phyloP scores from a whole-genome alignment of 2,797 vertebrate species.

The Ptychadena robeensis region DNA sequence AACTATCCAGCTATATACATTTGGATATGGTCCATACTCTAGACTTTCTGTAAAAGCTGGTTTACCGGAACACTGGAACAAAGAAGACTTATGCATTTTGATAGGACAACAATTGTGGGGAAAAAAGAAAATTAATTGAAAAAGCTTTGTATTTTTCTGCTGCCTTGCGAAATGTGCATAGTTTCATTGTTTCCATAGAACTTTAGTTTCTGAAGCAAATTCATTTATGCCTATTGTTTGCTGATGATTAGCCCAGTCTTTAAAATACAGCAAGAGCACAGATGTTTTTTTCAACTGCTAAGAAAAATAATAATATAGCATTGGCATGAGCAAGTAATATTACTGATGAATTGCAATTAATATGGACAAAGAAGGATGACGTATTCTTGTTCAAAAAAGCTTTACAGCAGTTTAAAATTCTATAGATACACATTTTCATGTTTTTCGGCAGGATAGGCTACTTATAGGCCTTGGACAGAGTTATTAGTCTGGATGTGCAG shows the following conservation, averaged over 20 bases:
- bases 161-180: slow-evolving; percentile 46
- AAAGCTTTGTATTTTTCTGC: slow-evolving; percentile 40
- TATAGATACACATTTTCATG: neutral
- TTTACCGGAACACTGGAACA: slow-evolving; percentile 8
- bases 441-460: slow-evolving; percentile 25
- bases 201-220: slow-evolving; percentile 38
- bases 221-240: slow-evolving; percentile 58
- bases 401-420: slow-evolving; percentile 29
- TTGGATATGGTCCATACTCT: neutral
- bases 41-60: neutral
- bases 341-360: slow-evolving; percentile 57
- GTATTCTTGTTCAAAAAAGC: slow-evolving; percentile 9
- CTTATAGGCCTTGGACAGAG: slow-evolving; percentile 17
- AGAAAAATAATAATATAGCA: slow-evolving; percentile 52
- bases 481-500: slow-evolving; percentile 23
- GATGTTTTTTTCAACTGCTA: slow-evolving; percentile 46
- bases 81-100: neutral
- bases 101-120: slow-evolving; percentile 10
- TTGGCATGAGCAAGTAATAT: slow-evolving; percentile 49
- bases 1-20: no score
- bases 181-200: slow-evolving; percentile 52
- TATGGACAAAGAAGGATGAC: slow-evolving; percentile 55
- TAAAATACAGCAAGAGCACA: slow-evolving; percentile 41
- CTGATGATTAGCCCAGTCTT: slow-evolving; percentile 36
- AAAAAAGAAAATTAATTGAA: slow-evolving; percentile 51